Evolutionary conservation across 1,140 invertebrate genomes (phyloP).

Genomic region (Lethocerus indicus): DNA sequence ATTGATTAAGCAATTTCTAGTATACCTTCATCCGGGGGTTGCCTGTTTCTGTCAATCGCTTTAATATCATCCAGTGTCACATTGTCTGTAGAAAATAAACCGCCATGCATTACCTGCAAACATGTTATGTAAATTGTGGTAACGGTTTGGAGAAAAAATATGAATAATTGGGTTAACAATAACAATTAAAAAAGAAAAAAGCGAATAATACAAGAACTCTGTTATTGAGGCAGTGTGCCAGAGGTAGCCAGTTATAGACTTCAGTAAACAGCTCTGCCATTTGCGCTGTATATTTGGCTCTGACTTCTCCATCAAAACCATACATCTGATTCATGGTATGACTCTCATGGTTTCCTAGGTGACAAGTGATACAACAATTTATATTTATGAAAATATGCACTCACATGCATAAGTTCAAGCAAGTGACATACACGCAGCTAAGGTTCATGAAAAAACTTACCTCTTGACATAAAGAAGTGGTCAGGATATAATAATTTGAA

Average conservation of each 20-base stretch:
- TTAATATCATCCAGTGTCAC: conserved; percentile 84
- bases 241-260: conserved; percentile 93
- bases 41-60: conserved; percentile 75
- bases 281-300: conserved; percentile 79
- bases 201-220: conserved; percentile 57
- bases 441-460: no score
- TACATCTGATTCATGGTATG: conserved; percentile 99
- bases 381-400: background rate
- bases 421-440: conserved; percentile 4
- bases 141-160: background rate
- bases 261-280: conserved; percentile 97
- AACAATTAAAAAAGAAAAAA: background rate
- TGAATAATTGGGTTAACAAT: background rate
- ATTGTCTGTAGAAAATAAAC: conserved; percentile 75
- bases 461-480: conserved; percentile 95
- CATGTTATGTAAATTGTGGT: background rate
- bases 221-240: conserved; percentile 89
- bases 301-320: conserved; percentile 96
- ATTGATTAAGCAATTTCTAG: background rate
- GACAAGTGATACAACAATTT: conserved; percentile 8
- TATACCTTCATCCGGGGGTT: conserved; percentile 89
- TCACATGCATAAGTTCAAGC: background rate
- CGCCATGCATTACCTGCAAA: conserved; percentile 78
- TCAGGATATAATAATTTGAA: conserved; percentile 95
- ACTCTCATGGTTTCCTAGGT: conserved; percentile 91